Evolutionary conservation across 2,113 vertebrate genomes (phyloP).

Genomic region (Lagopus leucura): DNA sequence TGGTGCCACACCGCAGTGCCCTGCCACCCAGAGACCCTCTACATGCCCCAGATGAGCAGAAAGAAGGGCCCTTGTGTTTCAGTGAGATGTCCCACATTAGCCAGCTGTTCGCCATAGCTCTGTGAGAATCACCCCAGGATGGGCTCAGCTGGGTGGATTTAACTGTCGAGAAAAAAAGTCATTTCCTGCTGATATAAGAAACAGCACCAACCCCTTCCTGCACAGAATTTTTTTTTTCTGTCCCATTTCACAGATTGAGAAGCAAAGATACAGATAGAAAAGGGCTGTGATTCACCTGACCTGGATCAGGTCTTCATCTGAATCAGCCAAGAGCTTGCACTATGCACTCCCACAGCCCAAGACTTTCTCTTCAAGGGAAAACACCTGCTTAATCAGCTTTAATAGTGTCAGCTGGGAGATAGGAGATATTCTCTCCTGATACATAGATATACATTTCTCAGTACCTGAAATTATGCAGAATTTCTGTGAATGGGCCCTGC

Average conservation of each 20-base stretch:
- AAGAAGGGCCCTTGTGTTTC: background rate
- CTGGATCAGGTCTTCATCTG: background rate
- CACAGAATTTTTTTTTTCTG: background rate
- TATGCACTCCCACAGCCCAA: rapidly evolving
- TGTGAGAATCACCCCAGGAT: background rate
- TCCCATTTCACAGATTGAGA: background rate
- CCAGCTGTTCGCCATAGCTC: background rate
- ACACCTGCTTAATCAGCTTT: background rate
- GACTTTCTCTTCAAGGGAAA: background rate
- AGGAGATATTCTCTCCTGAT: background rate
- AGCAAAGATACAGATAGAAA: background rate
- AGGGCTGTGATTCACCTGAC: background rate
- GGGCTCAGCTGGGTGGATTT: background rate
- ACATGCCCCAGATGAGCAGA: rapidly evolving
- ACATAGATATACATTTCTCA: background rate
- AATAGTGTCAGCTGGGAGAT: background rate
- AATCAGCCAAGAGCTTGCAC: background rate
- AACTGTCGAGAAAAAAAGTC: slow-evolving; percentile 11
- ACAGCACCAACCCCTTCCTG: background rate
- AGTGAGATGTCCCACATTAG: background rate
- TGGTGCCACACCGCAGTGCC: background rate
- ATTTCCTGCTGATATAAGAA: background rate
- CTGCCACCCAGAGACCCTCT: background rate
- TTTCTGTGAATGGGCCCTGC: background rate
- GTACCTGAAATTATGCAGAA: background rate